Evolutionary conservation across 1,140 invertebrate genomes (phyloP).

Genomic region (Caenorhabditis briggsae): DNA sequence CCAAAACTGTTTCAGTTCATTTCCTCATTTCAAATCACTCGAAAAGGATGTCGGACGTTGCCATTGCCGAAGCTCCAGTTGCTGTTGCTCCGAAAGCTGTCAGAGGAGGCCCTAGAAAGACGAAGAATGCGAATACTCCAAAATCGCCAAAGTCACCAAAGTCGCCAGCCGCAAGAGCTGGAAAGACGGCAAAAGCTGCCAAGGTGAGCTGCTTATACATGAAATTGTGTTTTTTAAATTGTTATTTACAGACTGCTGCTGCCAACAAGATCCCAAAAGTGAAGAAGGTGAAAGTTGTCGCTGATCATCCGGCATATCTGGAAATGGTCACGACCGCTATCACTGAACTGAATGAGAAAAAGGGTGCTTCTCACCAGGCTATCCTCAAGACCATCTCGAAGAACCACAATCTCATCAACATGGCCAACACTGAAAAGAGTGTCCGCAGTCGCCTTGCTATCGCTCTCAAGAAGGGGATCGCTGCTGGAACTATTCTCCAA

Average conservation of each 20-base stretch:
- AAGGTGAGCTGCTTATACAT: neutral
- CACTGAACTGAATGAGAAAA: conserved; percentile 65
- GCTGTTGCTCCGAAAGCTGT: neutral
- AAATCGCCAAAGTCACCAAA: neutral
- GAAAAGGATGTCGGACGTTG: neutral
- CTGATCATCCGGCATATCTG: conserved; percentile 65
- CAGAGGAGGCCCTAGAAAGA: neutral
- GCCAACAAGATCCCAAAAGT: conserved; percentile 50
- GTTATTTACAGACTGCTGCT: neutral
- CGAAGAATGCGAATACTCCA: no score
- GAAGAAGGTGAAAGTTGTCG: conserved; percentile 37
- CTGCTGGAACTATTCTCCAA: conserved; percentile 75
- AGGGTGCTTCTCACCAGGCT: conserved; percentile 76
- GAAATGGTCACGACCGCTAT: conserved; percentile 65
- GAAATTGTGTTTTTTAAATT: neutral
- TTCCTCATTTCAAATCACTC: neutral
- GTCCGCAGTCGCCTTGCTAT: conserved; percentile 75
- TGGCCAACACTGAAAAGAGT: conserved; percentile 58
- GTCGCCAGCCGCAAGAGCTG: neutral
- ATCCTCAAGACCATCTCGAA: conserved; percentile 78
- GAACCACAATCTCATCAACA: conserved; percentile 78
- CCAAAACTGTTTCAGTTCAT: neutral
- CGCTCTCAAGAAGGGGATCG: conserved; percentile 75
- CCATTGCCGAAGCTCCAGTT: no score
- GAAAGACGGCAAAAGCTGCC: neutral